Evolutionary conservation across 2,113 vertebrate genomes (phyloP).

Genomic region (Actinemys pallida): DNA sequence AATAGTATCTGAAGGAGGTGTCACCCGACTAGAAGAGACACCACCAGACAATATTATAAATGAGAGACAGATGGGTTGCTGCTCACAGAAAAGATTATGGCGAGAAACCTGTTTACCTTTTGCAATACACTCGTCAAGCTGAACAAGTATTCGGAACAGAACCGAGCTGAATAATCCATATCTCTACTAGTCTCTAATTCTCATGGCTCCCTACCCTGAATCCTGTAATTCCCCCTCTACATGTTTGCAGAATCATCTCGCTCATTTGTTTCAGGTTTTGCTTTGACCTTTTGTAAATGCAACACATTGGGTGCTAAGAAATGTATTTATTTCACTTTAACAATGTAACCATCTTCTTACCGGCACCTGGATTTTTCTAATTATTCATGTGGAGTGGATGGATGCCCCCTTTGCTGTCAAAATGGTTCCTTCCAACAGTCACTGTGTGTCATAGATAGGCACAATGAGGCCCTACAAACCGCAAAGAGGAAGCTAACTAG

Average conservation of each 20-base stretch:
- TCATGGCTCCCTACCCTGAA: background rate
- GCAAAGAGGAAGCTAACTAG: slow-evolving; percentile 41
- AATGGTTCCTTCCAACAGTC: slow-evolving; percentile 24
- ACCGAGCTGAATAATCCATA: slow-evolving; percentile 29
- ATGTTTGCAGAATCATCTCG: background rate
- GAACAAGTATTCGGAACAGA: slow-evolving; percentile 43
- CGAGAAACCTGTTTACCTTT: slow-evolving; percentile 62
- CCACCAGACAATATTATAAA: slow-evolving; percentile 26
- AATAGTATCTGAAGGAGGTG: slow-evolving; percentile 43
- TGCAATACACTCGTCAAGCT: slow-evolving; percentile 7
- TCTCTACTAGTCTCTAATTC: background rate
- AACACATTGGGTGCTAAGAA: rapidly evolving
- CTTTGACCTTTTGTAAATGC: background rate
- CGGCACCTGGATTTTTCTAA: background rate
- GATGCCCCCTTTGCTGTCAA: background rate
- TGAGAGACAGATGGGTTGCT: slow-evolving; percentile 65
- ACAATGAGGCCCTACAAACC: slow-evolving; percentile 56
- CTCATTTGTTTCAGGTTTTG: background rate
- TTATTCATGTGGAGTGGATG: background rate
- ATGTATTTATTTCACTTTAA: background rate
- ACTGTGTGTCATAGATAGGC: slow-evolving; percentile 58
- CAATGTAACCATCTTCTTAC: background rate
- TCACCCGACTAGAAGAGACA: slow-evolving; percentile 48
- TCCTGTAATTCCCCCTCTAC: background rate
- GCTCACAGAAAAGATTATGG: slow-evolving; percentile 49